Percentiles rank a stretch among this genome's conserved stretches.
These are phyloP conservation scores for Xiphophorus birchmanni DNA, from an alignment of 2,797 vertebrate genomes.

Conservation along the genomic window DNA sequence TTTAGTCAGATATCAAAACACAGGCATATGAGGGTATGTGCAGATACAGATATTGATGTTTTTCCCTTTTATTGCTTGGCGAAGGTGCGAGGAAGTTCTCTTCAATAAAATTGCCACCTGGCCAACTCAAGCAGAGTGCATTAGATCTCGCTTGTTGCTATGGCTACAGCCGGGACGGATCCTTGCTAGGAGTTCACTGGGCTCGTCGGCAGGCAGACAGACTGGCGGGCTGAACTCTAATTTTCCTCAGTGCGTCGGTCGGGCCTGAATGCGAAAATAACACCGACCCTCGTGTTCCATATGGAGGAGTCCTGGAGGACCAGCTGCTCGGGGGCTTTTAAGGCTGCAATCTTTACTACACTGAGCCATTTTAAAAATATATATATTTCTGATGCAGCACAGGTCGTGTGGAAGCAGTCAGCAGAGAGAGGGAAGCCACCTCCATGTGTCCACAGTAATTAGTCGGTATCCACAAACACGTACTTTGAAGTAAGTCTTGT, in stretches of 20 bases:
- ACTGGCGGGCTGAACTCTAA: constrained; percentile 64
- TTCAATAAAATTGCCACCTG: constrained; percentile 49
- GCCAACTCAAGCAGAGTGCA: constrained; percentile 54
- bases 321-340: constrained; percentile 66
- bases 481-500: background rate
- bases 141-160: constrained; percentile 70
- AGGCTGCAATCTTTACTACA: constrained; percentile 71
- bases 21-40: background rate
- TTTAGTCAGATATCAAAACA: constrained; percentile 2
- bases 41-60: constrained; percentile 31
- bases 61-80: constrained; percentile 14
- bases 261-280: constrained; percentile 64
- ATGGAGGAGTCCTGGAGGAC: constrained; percentile 60
- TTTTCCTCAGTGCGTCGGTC: constrained; percentile 63
- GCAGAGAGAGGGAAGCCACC: constrained; percentile 30
- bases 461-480: background rate
- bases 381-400: constrained; percentile 58
- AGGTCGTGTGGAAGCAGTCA: constrained; percentile 16
- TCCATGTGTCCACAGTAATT: constrained; percentile 20
- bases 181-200: constrained; percentile 50
- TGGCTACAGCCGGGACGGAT: constrained; percentile 68
- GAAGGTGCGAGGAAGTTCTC: constrained; percentile 43
- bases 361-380: constrained; percentile 38
- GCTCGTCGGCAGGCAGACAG: constrained; percentile 42
- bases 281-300: constrained; percentile 59